A percentile compares a stretch with the other conserved stretches of the same genome.
phyloP scores from a whole-genome alignment of 2,888 invertebrate genomes.

The Blastobasis adustella region DNA sequence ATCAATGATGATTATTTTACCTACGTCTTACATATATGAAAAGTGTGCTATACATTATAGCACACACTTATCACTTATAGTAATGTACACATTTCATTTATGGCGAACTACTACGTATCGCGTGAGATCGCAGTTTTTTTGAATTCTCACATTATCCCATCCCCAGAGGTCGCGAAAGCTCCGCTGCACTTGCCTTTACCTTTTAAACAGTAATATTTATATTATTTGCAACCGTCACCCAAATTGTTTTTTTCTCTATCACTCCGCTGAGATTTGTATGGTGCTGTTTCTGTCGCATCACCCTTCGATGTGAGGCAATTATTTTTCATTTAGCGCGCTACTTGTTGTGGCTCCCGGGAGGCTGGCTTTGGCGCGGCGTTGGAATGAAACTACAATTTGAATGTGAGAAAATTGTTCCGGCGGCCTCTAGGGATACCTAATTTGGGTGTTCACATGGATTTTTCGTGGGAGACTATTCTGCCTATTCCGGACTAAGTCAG shows the following conservation, averaged over 20 bases:
- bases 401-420: conserved; percentile 55
- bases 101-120: no score
- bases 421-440: conserved; percentile 42
- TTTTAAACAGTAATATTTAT: neutral
- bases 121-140: neutral
- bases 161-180: conserved; percentile 20
- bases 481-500: no score
- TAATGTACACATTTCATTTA: no score
- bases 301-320: conserved; percentile 46
- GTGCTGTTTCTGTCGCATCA: conserved; percentile 22
- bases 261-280: conserved; percentile 13
- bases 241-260: conserved; percentile 15
- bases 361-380: conserved; percentile 48
- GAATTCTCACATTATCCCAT: conserved; percentile 45
- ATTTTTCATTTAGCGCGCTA: conserved; percentile 67
- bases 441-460: conserved; percentile 41
- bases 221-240: neutral
- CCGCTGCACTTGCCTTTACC: conserved; percentile 1
- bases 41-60: no score
- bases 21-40: no score
- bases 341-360: conserved; percentile 52
- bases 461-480: conserved; percentile 1
- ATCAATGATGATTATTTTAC: no score
- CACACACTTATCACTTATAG: no score
- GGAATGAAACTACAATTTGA: conserved; percentile 50